Conservation (phyloP, 1,140 invertebrate genomes). For the Meloidogyne chitwoodi region DNA sequence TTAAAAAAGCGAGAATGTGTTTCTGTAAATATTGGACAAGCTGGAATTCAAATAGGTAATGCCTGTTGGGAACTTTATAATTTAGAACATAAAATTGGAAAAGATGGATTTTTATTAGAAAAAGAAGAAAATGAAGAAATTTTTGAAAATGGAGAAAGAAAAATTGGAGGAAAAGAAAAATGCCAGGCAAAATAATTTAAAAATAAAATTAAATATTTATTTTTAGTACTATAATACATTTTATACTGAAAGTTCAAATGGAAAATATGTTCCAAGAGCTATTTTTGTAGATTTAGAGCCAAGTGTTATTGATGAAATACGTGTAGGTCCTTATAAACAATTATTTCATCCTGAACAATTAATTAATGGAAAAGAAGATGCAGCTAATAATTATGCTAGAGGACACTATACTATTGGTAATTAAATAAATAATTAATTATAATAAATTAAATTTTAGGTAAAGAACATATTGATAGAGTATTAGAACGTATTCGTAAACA, state of each 20-base stretch:
- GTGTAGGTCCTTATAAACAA: slow-evolving; percentile 25
- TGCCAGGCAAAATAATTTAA: slow-evolving; percentile 10
- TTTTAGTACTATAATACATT: slow-evolving; percentile 64
- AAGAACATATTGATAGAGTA: slow-evolving; percentile 66
- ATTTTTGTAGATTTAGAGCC: slow-evolving; percentile 68
- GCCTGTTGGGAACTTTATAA: slow-evolving; percentile 78
- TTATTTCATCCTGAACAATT: slow-evolving; percentile 62
- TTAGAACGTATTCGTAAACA: slow-evolving; percentile 44
- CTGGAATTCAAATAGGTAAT: slow-evolving; percentile 82
- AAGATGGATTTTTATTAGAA: slow-evolving; percentile 48
- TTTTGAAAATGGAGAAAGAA: slow-evolving; percentile 65
- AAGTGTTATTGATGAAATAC: slow-evolving; percentile 69
- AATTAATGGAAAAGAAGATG: slow-evolving; percentile 60
- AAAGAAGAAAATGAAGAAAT: slow-evolving; percentile 56
- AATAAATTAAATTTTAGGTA: slow-evolving; percentile 64
- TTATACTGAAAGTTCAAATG: slow-evolving; percentile 63
- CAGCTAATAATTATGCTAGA: slow-evolving; percentile 65
- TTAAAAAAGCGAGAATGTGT: slow-evolving; percentile 69
- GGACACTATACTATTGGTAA: slow-evolving; percentile 74
- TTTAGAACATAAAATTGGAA: slow-evolving; percentile 68
- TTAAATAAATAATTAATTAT: background rate
- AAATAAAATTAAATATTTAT: background rate
- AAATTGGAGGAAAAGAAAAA: slow-evolving; percentile 14
- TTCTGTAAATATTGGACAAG: slow-evolving; percentile 80
- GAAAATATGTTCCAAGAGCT: slow-evolving; percentile 32